Conservation (phyloP, 2,888 invertebrate species). For the Pseudococcus longispinus region DNA sequence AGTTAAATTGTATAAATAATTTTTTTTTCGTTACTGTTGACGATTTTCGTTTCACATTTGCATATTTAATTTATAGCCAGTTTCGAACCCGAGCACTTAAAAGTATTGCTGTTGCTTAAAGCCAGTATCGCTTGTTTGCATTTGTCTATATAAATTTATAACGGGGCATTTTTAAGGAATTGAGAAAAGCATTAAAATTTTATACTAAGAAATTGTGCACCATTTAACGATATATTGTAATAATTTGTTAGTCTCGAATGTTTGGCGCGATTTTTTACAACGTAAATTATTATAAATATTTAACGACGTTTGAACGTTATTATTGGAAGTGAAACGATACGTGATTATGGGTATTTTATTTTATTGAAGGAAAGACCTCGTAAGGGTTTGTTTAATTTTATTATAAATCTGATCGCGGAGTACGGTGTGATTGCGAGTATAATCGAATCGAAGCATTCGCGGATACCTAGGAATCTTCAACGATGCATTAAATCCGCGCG, state of each 20-base stretch:
- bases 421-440: neutral
- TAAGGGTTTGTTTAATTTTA: neutral
- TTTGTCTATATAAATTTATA: constrained; percentile 11
- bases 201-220: neutral
- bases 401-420: neutral
- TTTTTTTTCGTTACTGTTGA: neutral
- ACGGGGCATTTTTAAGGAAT: neutral
- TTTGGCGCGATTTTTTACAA: neutral
- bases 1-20: neutral
- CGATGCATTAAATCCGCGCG: too few relatives aligned
- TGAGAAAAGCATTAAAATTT: neutral
- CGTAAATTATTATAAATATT: neutral
- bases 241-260: neutral
- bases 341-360: neutral
- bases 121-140: neutral
- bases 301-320: neutral
- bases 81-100: neutral
- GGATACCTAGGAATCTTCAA: too few relatives aligned
- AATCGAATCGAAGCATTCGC: neutral
- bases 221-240: neutral
- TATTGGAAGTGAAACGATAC: neutral
- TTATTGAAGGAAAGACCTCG: neutral
- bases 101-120: neutral
- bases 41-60: neutral
- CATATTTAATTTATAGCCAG: neutral